Conservation (phyloP, 2,888 invertebrate species). For the Proisotoma minuta region DNA sequence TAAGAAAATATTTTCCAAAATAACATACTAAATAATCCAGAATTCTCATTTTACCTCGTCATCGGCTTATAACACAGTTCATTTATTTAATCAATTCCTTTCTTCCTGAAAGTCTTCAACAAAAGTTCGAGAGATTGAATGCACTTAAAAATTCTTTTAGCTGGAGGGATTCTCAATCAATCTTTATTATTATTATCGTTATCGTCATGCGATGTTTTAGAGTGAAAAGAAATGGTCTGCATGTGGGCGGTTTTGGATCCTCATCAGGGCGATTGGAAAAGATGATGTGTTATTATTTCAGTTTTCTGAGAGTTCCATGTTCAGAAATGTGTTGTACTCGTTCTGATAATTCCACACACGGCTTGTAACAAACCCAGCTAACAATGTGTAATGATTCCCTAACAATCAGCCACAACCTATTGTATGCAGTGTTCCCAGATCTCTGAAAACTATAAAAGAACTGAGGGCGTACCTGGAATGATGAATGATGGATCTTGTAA, state of each 20-base stretch:
- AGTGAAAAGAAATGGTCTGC: not conserved
- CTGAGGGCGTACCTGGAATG: slow-evolving; percentile 6
- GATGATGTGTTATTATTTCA: not conserved
- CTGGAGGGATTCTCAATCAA: no score
- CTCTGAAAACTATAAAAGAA: no score
- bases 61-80: no score
- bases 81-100: no score
- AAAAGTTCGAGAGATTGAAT: no score
- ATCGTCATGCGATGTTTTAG: not conserved
- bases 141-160: no score
- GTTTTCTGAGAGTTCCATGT: not conserved
- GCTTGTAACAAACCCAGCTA: not conserved
- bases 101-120: no score
- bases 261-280: not conserved
- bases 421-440: no score
- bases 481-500: slow-evolving; percentile 2
- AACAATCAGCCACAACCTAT: not conserved
- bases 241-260: slow-evolving; percentile 6
- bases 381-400: not conserved
- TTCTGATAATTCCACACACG: not conserved
- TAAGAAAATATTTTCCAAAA: no score
- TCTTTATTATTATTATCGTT: not conserved
- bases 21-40: no score
- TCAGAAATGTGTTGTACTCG: not conserved
- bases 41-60: no score